phyloP scores from a whole-genome alignment of 2,797 vertebrate genomes.

The Neosilurus hyrtlii region DNA sequence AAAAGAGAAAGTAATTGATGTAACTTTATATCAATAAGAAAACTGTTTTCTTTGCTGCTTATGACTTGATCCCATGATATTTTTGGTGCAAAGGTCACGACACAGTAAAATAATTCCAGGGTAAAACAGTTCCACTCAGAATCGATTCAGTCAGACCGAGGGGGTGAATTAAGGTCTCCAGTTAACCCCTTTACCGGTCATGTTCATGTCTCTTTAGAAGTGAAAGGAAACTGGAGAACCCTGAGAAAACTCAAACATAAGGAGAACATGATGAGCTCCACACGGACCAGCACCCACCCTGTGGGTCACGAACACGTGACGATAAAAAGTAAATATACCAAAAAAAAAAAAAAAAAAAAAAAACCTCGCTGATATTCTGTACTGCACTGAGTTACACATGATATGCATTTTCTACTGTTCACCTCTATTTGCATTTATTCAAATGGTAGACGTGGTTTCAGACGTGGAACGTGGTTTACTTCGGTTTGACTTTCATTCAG shows the following conservation, averaged over 20 bases:
- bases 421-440: background rate
- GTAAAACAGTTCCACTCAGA: background rate
- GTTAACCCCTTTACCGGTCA: background rate
- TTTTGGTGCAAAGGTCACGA: background rate
- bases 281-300: background rate
- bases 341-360: too few species aligned
- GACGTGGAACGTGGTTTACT: background rate
- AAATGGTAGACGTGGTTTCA: background rate
- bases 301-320: background rate
- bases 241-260: background rate
- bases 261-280: background rate
- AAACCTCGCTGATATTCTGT: background rate
- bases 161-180: background rate
- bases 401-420: background rate
- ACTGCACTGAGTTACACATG: background rate
- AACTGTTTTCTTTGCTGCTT: background rate
- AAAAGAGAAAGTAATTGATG: background rate
- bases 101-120: background rate
- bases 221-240: background rate
- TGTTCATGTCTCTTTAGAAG: too few species aligned
- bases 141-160: background rate
- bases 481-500: background rate
- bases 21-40: background rate
- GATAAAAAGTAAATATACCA: background rate
- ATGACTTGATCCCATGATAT: background rate